Evolutionary conservation across 2,888 invertebrate species (phyloP), one percentile per base, ranked within the genome.

Genomic region (Hypolimnas misippus): DNA sequence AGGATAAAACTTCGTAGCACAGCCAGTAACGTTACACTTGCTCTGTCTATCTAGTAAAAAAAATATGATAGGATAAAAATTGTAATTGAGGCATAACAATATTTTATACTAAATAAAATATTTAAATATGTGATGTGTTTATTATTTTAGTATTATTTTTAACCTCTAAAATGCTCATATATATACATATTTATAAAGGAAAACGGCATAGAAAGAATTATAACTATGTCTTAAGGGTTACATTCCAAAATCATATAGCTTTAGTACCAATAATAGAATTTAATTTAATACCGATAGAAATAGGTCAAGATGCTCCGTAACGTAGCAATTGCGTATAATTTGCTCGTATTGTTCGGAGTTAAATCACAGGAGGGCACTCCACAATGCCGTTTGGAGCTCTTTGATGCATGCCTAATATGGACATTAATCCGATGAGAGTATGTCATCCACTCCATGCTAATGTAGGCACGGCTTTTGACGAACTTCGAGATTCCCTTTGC

Each of bases 371-470:
- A 80, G 83, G 77, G 81, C 76, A 74, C 83, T 85, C 73, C 72
- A 83, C 81, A 79, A 81, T 83, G 73, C 76, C 77, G 75, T 79
- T 84, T 75, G 75, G 73, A 73, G 76, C 76, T 83, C 89, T 89
- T 92, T 92, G 90, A 91, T 87, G 90, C 88, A 87, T 90, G 82
- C 75, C 80, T 90, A 89, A 89, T 86, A 83, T 82, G 85, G 80
- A 75, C 75, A 86, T 87, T 90, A 90, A 90, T 86, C 83, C 81
- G 78, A 81, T 77, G 83, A 79, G 83, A 82, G 84, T 84, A 83
- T 89, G 88, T 86, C 90, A 89, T 88, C 84, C 86, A 86, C 88
- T 89, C 76, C 71, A 89, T 80, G 81, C 81, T 87, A 87, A 89
- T 87, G 79, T 82, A 75, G 72, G 70, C 70, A 72, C 66, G 79